These are phyloP conservation scores for Calliphora vicina DNA, from an alignment of 1,140 invertebrate species.

Conservation along the genomic window DNA sequence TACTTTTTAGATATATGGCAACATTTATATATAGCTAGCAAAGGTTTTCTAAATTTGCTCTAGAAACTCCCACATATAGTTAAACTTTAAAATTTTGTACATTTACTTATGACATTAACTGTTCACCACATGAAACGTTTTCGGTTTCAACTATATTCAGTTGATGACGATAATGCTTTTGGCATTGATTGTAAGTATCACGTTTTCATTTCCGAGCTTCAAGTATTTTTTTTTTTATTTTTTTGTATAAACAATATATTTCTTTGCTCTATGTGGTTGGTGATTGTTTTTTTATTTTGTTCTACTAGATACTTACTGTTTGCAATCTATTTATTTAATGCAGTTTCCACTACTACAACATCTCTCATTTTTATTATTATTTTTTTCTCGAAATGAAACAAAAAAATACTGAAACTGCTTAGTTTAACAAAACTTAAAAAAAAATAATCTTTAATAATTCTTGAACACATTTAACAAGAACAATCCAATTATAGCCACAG, in stretches of 20 bases:
- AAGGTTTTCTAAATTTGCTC: not conserved
- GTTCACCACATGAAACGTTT: not conserved
- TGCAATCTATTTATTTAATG: constrained; percentile 11
- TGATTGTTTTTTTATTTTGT: not conserved
- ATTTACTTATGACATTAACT: not conserved
- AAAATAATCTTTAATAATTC: not conserved
- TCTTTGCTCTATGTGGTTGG: not conserved
- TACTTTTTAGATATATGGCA: too few species aligned
- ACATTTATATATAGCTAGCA: too few species aligned
- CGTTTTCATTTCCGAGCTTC: constrained; percentile 8
- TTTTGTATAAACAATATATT: not conserved
- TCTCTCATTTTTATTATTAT: not conserved
- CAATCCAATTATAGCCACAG: not conserved
- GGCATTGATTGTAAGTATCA: constrained; percentile 16
- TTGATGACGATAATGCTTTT: constrained; percentile 5
- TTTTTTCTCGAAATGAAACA: not conserved
- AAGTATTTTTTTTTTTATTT: not conserved
- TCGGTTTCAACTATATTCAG: not conserved
- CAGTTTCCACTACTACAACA: not conserved
- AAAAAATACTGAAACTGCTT: not conserved
- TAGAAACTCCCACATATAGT: not conserved
- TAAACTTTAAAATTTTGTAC: not conserved
- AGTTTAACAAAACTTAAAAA: not conserved
- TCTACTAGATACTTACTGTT: not conserved
- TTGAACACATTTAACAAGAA: not conserved